Evolutionary conservation across 2,797 vertebrate species (phyloP).

Genomic region (Epinephelus awoara): DNA sequence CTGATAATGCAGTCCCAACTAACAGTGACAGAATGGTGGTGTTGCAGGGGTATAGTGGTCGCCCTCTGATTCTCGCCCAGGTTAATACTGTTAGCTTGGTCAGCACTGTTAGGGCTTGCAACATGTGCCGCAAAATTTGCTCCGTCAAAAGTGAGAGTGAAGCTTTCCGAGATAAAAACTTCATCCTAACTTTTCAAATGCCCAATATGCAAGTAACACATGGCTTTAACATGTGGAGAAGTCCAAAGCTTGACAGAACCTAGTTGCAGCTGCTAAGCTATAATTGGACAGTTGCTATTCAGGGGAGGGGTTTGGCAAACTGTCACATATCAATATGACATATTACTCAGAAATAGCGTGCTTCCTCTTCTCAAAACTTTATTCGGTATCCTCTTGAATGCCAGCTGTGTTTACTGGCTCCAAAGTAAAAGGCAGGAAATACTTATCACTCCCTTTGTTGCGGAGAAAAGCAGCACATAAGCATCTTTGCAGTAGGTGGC

Average conservation of each 20-base stretch:
- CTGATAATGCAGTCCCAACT: too few relatives aligned
- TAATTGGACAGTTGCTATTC: neutral
- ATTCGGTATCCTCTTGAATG: constrained; percentile 31
- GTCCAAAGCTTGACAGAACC: neutral
- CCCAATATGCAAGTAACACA: too few relatives aligned
- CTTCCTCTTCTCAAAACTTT: constrained; percentile 24
- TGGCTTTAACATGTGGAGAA: neutral
- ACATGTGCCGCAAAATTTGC: too few relatives aligned
- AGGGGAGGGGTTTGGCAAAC: neutral
- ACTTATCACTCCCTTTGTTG: constrained; percentile 43
- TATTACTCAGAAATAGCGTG: neutral
- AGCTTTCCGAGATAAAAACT: neutral
- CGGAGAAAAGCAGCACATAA: constrained; percentile 19
- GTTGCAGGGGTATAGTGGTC: too few relatives aligned
- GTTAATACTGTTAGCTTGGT: too few relatives aligned
- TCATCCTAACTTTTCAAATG: neutral
- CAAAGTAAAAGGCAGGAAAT: constrained; percentile 32
- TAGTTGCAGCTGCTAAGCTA: neutral
- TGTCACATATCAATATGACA: constrained; percentile 2
- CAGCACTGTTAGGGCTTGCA: too few relatives aligned
- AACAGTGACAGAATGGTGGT: too few relatives aligned
- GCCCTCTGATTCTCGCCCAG: too few relatives aligned
- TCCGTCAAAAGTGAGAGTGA: too few relatives aligned
- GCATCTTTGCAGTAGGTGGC: constrained; percentile 54
- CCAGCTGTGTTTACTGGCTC: constrained; percentile 26